Base-by-base conservation (phyloP, 2,797 vertebrate species). In the Coilia nasus region DNA sequence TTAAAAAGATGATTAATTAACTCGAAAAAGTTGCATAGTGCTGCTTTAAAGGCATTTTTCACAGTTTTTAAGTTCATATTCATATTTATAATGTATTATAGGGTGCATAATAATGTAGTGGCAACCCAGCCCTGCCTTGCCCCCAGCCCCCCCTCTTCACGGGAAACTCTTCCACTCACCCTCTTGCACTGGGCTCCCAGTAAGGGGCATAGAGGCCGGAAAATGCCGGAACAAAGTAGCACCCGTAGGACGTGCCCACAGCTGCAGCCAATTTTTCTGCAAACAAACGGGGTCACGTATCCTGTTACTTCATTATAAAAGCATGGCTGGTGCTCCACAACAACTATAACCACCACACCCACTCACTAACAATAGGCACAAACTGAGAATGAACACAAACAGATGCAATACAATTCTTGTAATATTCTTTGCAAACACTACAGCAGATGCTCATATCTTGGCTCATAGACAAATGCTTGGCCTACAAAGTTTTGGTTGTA, bases 211-310 rank as follows among this genome's bases (percentile, higher is more conserved):
- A 99, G 56, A 99, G 95, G 82, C 98, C 98, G 6, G 98, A 99
- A 91, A 99, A 99, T 0, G 98, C 98, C 59, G 98, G 98, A 87
- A 99, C 98, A 81, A 99, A 99, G 89, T 99, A 99, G 93, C 98
- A 99, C 87, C 98, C 98, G 6, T 99, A 98, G 50, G 98, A 99
- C 19, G 97, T 97, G 1, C 98, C 98, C 1, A 93, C 98, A 21
- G 96, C 96, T 1, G 97, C 96, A 0, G 98, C 98, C 91, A 99
- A 91, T 91, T 97, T 97, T 93, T 99, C 98, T 96, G 90, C 47
- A 85, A 67, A 59, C 35, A 64, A 78, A 2, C 7, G 14, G 35
- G 50, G 50, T 54, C 50, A 54, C 71, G 1, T 41, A 17, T 9
- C 71, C 35, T 21, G 71, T 78, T 41, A 78, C 15, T 10, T 6